Evolutionary conservation across 2,113 vertebrate genomes (phyloP), one percentile per base, ranked within the genome.

Genomic region (Melanocharis versteri): DNA sequence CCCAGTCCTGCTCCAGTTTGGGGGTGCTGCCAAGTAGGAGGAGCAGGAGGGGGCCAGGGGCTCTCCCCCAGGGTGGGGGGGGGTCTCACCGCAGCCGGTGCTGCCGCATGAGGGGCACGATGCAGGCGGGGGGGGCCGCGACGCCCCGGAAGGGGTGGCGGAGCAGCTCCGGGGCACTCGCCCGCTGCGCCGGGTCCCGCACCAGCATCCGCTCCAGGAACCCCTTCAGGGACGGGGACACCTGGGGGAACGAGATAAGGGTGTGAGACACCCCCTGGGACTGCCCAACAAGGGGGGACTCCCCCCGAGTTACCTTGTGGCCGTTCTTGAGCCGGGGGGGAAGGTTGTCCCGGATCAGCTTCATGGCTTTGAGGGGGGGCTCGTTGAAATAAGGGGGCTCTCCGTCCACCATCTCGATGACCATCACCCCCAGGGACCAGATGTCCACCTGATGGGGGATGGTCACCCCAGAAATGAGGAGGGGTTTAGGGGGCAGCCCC

Each of bases 391-490:
- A 99, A 0, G 99, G 99, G 5, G 99, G 99, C 24, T 99, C 99
- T 42, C 99, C 99, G 0, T 99, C 99, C 17, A 99, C 99, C 99
- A 99, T 99, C 97, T 99, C 99, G 1, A 99, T 99, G 40, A 99
- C 99, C 99, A 99, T 99, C 87, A 99, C 98, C 0, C 99, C 99
- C 93, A 99, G 97, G 4, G 99, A 99, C 99, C 99, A 99, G 97
- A 99, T 99, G 57, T 99, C 99, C 91, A 99, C 99, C 98, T 98
- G 89, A 6, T 5, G 1, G 24, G 15, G 5, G 6, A 10, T 11
- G 2, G 3, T 4, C 5, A 10, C 2, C 10, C 15, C 40, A 35
- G 40, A 72, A n/a, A 20, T 11, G 6, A 35, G 18, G 12, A 15
- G 33, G 23, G 15, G 9, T 3, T 33, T 47, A 14, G 11, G 6